Base-by-base conservation (phyloP, 2,888 invertebrate species). In the Opisthograptis luteolata region DNA sequence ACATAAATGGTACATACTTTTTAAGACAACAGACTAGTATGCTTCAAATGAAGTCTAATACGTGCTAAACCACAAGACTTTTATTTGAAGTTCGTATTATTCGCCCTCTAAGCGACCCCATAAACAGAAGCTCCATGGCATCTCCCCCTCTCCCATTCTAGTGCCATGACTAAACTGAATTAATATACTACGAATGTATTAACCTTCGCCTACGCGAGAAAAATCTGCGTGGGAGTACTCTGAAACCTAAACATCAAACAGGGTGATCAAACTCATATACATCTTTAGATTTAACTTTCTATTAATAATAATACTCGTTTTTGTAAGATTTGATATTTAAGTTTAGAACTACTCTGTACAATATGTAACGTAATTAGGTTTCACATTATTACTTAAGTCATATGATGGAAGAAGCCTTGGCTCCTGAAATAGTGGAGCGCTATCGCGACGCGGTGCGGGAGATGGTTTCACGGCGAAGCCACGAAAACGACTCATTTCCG, bases 171-270 rank as follows among this genome's bases (percentile, higher is more conserved):
- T 70, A 64, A 71, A 72, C 73, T 60, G 62, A 67, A 70, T 70
- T 73, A 73, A 72, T 78, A 70, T 58, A 71, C 69, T 74, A 69
- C 62, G 62, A 69, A 73, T 69, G 60, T 72, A 65, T 73, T 69
- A 68, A 60, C 32, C 62, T 49, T 62, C 79, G 76, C 79, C 79
- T 69, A 76, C 79, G 73, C 76, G 46, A 57, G 42, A 67, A 64
- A 66, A 68, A 69, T 61, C 50, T 54, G 69, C 73, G 78, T 78
- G 67, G 77, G 79, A 59, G 72, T 64, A 46, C 48, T 43, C 64
- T 64, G 60, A 65, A 58, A 39, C 40, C 40, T 30, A 22, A 40
- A 58, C 46, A 8, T 51, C n/a, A 42, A 68, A 76, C 60, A 70
- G 68, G 61, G 24, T 68, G 76, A 24, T 53, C 5, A 14, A 32